Evolutionary conservation across 2,888 invertebrate genomes (phyloP), one percentile per base, ranked within the genome.

Genomic region (Cryptocheilus praepositus): DNA sequence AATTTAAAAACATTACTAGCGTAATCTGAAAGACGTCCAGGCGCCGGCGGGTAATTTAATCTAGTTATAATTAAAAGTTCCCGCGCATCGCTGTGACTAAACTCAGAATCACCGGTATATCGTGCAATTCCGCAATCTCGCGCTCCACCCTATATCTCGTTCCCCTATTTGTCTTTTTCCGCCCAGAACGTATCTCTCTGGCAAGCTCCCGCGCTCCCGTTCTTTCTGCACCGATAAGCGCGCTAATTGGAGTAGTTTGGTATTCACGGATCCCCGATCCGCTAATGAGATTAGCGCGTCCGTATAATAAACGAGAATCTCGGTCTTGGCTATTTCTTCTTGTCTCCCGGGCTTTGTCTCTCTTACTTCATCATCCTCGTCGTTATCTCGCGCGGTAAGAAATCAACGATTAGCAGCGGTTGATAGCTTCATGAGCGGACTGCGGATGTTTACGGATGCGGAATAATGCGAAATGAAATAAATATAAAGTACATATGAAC

Each of bases 271-370:
- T 19, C 46, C 53, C 28, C 70, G 59, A 67, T 56, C 58, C 53
- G 54, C 66, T 77, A 77, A 78, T 78, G 73, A 77, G 71, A 77
- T 71, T 71, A 71, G 43, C 54, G 46, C 60, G 49, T 21, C 25
- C 21, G 19, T 18, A 46, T 49, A 63, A 64, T 16, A 18, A 56
- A 44, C 22, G 53, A 7, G 28, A 60, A 18, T 44, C 44, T 60
- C 36, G 11, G 49, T 18, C 13, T 28, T n/a, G n/a, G n/a, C n/a
- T n/a, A n/a, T n/a, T n/a, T n/a, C n/a, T n/a, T n/a, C n/a, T n/a
- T n/a, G n/a, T n/a, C n/a, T n/a, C n/a, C n/a, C n/a, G n/a, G n/a
- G 8, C 25, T 44, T 11, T 36, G 7, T 36, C 11, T 36, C 36
- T 36, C 36, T 36, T 11, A 8, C 36, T 36, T 11, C 11, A 4